phyloP scores from a whole-genome alignment of 2,888 invertebrate species.

The Diogma glabrata region DNA sequence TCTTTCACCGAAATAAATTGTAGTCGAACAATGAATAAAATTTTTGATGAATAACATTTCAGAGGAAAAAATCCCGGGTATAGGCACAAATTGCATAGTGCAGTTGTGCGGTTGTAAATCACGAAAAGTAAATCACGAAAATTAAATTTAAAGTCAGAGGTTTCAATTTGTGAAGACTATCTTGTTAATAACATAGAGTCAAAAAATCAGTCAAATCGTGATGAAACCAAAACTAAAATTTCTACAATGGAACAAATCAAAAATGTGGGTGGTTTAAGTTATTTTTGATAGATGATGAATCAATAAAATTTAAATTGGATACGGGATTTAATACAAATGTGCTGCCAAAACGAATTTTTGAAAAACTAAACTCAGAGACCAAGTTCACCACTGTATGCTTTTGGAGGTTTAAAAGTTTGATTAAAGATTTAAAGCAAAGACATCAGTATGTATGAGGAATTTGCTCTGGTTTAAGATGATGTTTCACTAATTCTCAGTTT shows the following conservation, averaged over 20 bases:
- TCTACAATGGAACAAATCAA: neutral
- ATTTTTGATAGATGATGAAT: neutral
- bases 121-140: neutral
- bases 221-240: neutral
- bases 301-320: neutral
- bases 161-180: neutral
- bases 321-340: neutral
- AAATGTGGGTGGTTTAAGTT: neutral
- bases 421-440: neutral
- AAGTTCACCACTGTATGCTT: neutral
- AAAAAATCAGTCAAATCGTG: neutral
- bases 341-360: neutral
- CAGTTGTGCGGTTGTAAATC: neutral
- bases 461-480: neutral
- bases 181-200: no score
- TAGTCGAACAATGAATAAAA: no score
- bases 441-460: neutral
- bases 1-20: no score
- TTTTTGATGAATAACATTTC: no score
- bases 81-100: no score
- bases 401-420: neutral
- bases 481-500: neutral
- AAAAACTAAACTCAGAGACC: neutral
- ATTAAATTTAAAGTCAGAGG: neutral
- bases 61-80: no score